Percentiles rank a stretch among this genome's conserved stretches.
These are phyloP conservation scores for Arion vulgaris DNA, from an alignment of 1,140 invertebrate species.

Conservation along the genomic window DNA sequence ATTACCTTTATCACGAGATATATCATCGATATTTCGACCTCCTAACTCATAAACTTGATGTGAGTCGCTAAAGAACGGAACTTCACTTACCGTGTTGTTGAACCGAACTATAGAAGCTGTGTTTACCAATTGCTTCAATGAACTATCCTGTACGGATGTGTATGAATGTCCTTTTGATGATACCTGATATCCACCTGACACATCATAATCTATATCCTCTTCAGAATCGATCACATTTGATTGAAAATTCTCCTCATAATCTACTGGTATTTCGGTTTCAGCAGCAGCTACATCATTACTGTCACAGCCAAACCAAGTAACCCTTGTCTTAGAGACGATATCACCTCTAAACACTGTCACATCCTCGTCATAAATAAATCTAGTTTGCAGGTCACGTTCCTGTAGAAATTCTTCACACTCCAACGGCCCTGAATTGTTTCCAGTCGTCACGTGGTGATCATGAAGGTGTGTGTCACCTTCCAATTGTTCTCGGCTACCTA, in stretches of 20 bases:
- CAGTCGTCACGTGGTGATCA: neutral
- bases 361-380: neutral
- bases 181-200: neutral
- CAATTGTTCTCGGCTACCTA: neutral
- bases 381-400: neutral
- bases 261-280: neutral
- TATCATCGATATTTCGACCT: no score
- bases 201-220: neutral
- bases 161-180: no score
- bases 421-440: neutral
- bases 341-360: neutral
- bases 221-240: neutral
- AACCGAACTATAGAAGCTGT: neutral
- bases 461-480: neutral
- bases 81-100: neutral
- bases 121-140: neutral
- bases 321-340: neutral
- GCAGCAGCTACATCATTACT: neutral
- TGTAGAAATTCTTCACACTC: neutral
- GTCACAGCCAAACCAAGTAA: neutral
- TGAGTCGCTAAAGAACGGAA: no score
- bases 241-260: neutral
- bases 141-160: neutral
- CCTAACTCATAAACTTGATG: no score
- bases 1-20: no score